Percentiles rank a stretch among this genome's conserved stretches.
phyloP scores from a whole-genome alignment of 1,140 invertebrate species.

The Trypoxylus dichotomus region DNA sequence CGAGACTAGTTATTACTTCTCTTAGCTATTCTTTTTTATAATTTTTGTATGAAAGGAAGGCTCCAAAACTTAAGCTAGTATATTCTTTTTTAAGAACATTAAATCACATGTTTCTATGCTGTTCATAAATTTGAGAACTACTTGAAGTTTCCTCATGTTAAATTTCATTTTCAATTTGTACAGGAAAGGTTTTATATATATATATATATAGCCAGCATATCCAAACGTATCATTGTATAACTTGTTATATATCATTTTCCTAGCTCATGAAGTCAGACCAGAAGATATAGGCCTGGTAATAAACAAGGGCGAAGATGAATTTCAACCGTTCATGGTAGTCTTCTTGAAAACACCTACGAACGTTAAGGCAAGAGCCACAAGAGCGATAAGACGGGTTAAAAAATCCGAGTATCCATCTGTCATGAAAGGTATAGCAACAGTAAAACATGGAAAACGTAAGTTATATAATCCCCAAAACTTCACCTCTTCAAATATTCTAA shows the following conservation, averaged over 20 bases:
- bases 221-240: too few relatives aligned
- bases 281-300: conserved; percentile 83
- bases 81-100: too few relatives aligned
- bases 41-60: too few relatives aligned
- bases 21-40: too few relatives aligned
- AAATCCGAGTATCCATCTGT: conserved; percentile 56
- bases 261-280: conserved; percentile 78
- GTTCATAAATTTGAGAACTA: too few relatives aligned
- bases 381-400: conserved; percentile 53
- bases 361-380: conserved; percentile 57
- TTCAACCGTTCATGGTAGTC: conserved; percentile 86
- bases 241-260: conserved; percentile 38
- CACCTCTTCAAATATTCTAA: background rate
- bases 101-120: too few relatives aligned
- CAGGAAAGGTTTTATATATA: too few relatives aligned
- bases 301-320: conserved; percentile 73
- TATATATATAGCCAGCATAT: too few relatives aligned
- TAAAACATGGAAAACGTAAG: conserved; percentile 2
- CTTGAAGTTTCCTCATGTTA: too few relatives aligned
- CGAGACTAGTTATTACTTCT: too few relatives aligned
- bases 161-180: too few relatives aligned
- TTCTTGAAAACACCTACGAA: conserved; percentile 72
- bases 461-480: background rate
- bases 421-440: conserved; percentile 31
- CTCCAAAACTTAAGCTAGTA: too few relatives aligned